Percentiles rank a stretch among this genome's conserved stretches.
Evolutionary conservation across 1,140 invertebrate species (phyloP).

Genomic region (Cydia pomonella): DNA sequence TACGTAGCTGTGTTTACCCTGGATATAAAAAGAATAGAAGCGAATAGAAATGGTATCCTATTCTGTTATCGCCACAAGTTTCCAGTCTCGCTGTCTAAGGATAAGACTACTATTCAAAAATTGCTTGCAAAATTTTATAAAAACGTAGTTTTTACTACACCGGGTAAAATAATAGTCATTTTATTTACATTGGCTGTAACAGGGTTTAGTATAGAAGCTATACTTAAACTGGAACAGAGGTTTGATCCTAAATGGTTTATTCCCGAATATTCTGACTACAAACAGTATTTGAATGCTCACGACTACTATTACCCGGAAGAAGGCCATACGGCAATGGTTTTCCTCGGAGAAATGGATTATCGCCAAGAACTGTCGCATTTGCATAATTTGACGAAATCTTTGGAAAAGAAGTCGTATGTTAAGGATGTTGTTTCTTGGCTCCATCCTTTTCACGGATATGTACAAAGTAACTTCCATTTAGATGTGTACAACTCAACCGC

Average conservation of each 20-base stretch:
- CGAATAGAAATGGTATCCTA: constrained; percentile 84
- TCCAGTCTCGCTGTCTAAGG: constrained; percentile 65
- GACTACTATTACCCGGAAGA: constrained; percentile 83
- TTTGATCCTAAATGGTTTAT: constrained; percentile 91
- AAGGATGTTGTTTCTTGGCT: constrained; percentile 84
- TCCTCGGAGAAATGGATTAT: constrained; percentile 86
- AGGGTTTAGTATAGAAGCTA: constrained; percentile 83
- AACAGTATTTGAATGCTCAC: constrained; percentile 81
- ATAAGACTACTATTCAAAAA: constrained; percentile 75
- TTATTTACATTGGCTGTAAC: constrained; percentile 82
- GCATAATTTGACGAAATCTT: constrained; percentile 77
- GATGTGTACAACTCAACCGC: constrained; percentile 75
- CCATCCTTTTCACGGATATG: constrained; percentile 83
- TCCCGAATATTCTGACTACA: constrained; percentile 86
- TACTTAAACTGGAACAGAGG: constrained; percentile 85
- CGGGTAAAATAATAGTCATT: constrained; percentile 83
- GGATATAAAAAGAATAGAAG: constrained; percentile 84
- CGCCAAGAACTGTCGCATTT: constrained; percentile 83
- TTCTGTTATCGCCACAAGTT: constrained; percentile 85
- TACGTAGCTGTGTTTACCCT: constrained; percentile 89
- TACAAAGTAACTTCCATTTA: constrained; percentile 75
- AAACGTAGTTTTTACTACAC: constrained; percentile 82
- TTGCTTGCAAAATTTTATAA: constrained; percentile 82
- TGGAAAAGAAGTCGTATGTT: constrained; percentile 81
- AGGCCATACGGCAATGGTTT: constrained; percentile 84